phyloP scores from a whole-genome alignment of 2,888 invertebrate genomes.

The Enchytraeus crypticus region DNA sequence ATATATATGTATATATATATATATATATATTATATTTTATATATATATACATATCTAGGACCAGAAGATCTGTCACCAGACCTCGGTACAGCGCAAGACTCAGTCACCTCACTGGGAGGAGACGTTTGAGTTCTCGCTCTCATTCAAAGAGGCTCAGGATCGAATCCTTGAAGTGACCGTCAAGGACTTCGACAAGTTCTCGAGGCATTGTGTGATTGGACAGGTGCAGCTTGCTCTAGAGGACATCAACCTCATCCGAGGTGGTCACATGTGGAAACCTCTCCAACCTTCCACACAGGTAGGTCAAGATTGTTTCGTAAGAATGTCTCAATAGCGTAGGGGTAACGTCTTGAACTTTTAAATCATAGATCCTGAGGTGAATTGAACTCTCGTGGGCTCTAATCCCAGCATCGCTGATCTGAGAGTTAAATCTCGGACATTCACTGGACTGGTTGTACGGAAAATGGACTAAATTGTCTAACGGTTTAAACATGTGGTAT shows the following conservation, averaged over 20 bases:
- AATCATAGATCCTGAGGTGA: too few relatives aligned
- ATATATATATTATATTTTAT: neutral
- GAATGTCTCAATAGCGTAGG: too few relatives aligned
- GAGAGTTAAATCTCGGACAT: too few relatives aligned
- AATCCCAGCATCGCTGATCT: too few relatives aligned
- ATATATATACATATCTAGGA: constrained; percentile 34
- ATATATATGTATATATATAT: too few relatives aligned
- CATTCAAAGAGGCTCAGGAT: constrained; percentile 46
- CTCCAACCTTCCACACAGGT: constrained; percentile 43
- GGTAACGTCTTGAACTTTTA: too few relatives aligned
- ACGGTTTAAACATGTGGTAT: too few relatives aligned
- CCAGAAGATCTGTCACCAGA: constrained; percentile 49
- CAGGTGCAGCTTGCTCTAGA: constrained; percentile 47
- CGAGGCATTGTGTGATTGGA: constrained; percentile 50
- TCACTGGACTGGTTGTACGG: too few relatives aligned
- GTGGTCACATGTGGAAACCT: constrained; percentile 50
- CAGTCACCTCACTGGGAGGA: constrained; percentile 50
- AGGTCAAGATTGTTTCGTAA: constrained; percentile 35
- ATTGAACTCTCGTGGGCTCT: too few relatives aligned
- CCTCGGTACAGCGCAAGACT: constrained; percentile 50
- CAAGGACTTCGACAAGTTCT: constrained; percentile 51
- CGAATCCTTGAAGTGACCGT: constrained; percentile 48
- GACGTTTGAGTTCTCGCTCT: constrained; percentile 48
- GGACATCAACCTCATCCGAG: constrained; percentile 47
- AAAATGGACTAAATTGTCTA: too few relatives aligned